Evolutionary conservation across 2,888 invertebrate genomes (phyloP).

Genomic region (Oeneis ivallda): DNA sequence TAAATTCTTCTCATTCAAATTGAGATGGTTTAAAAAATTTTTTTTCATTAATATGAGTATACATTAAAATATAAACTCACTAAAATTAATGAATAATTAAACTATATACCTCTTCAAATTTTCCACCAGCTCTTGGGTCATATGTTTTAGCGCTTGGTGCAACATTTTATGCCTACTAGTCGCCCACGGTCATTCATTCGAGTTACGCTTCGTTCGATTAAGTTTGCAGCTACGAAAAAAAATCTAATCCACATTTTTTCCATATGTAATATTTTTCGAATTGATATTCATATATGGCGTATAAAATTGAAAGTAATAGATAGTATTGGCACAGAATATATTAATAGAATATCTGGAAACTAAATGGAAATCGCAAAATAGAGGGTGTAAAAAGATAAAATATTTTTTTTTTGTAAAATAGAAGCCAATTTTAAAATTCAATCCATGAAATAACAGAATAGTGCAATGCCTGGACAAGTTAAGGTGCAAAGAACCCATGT

Average conservation of each 20-base stretch:
- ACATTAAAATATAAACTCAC: too few relatives aligned
- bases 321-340: neutral
- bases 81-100: too few relatives aligned
- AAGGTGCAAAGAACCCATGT: too few relatives aligned
- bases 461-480: too few relatives aligned
- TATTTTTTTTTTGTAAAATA: neutral
- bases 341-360: constrained; percentile 3
- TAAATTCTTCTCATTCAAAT: too few relatives aligned
- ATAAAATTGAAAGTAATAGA: constrained; percentile 6
- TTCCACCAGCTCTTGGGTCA: neutral
- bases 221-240: constrained; percentile 50
- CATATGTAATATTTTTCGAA: constrained; percentile 23
- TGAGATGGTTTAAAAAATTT: too few relatives aligned
- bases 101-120: neutral
- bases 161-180: constrained; percentile 53
- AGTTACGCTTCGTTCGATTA: constrained; percentile 57
- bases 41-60: too few relatives aligned
- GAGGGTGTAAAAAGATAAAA: neutral
- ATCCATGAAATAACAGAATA: too few relatives aligned
- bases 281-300: constrained; percentile 9
- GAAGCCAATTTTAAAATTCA: too few relatives aligned
- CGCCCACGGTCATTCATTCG: constrained; percentile 59
- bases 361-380: constrained; percentile 7
- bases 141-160: constrained; percentile 49
- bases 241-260: constrained; percentile 29